Evolutionary conservation across 2,888 invertebrate genomes (phyloP).

Genomic region (Morinoia aosen): DNA sequence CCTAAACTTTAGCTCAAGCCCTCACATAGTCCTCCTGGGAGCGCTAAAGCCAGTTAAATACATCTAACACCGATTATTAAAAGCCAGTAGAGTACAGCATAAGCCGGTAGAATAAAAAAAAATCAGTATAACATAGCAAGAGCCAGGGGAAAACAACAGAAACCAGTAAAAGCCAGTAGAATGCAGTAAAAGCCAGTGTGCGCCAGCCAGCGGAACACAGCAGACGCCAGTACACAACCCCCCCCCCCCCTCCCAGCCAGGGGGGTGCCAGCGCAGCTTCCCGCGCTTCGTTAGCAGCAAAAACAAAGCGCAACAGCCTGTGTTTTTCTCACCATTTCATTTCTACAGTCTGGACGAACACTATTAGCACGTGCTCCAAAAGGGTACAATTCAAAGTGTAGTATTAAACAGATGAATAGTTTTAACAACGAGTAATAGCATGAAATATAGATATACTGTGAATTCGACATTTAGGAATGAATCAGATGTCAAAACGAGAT

Average conservation of each 20-base stretch:
- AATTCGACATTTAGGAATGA: not conserved
- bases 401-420: not conserved
- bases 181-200: too few relatives aligned
- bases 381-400: not conserved
- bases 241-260: not conserved
- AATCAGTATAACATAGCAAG: too few relatives aligned
- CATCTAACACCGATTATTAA: too few relatives aligned
- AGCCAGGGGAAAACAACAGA: too few relatives aligned
- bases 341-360: not conserved
- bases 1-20: too few relatives aligned
- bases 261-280: not conserved
- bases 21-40: too few relatives aligned
- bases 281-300: not conserved
- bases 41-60: too few relatives aligned
- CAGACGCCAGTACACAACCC: not conserved
- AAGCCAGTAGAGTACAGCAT: too few relatives aligned
- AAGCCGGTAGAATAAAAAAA: too few relatives aligned
- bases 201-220: not conserved
- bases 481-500: not conserved
- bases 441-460: not conserved
- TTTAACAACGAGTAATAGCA: not conserved
- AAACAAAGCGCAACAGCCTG: not conserved
- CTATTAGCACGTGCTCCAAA: not conserved
- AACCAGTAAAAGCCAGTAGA: too few relatives aligned
- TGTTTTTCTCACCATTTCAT: not conserved